phyloP scores from a whole-genome alignment of 1,140 invertebrate genomes.

The Ephestia elutella region DNA sequence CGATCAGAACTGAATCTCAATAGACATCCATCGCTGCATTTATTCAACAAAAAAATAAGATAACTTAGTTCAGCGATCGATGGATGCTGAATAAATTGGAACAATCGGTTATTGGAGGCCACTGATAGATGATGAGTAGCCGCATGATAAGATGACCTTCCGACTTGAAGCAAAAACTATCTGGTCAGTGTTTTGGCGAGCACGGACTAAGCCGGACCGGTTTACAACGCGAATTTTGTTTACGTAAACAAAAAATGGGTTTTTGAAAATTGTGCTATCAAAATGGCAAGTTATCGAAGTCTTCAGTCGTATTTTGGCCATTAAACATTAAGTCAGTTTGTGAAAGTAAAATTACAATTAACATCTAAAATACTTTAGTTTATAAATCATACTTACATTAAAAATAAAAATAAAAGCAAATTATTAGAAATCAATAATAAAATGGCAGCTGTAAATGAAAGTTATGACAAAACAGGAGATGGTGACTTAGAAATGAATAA shows the following conservation, averaged over 20 bases:
- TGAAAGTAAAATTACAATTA: no score
- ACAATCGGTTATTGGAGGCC: not conserved
- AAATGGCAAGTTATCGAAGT: no score
- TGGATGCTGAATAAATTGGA: not conserved
- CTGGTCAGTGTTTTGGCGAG: not conserved
- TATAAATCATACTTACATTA: no score
- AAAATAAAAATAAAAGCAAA: not conserved
- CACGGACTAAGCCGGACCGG: not conserved
- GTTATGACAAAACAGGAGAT: conserved; percentile 18
- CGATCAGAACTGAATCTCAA: no score
- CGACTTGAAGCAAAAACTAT: not conserved
- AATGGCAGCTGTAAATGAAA: conserved; percentile 25
- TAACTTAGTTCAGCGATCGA: not conserved
- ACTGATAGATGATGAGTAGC: not conserved
- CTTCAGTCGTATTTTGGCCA: not conserved
- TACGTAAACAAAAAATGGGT: not conserved
- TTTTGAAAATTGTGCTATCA: not conserved
- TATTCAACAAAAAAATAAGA: not conserved
- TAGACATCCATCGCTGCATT: not conserved
- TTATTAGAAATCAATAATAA: not conserved
- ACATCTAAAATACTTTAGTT: no score
- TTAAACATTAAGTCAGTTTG: not conserved
- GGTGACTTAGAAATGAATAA: conserved; percentile 32
- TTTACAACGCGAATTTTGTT: not conserved
- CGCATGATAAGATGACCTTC: not conserved